Base-by-base conservation (phyloP, 2,888 invertebrate species). In the Euproctis similis region DNA sequence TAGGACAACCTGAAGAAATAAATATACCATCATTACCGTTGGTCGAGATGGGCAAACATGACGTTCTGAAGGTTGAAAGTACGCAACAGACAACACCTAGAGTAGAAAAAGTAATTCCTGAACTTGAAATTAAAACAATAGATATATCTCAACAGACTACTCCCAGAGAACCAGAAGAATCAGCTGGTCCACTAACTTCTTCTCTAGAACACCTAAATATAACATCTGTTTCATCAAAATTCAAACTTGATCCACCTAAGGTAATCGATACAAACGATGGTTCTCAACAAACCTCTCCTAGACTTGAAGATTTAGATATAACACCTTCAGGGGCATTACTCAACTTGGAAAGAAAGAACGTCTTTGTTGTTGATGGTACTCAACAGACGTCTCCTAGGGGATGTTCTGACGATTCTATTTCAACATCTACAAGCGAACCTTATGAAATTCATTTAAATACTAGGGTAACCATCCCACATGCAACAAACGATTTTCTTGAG, bases 381-480 rank as follows among this genome's bases (percentile, higher is more conserved):
- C 75, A 75, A 46, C 75, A 75, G 52, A 75, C 73, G 8, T 87
- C 88, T 12, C 88, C 91, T 2, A 85, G 88, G 39, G 64, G 84
- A 8, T 69, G 76, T 17, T 87, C 87, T 27, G 85, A 82, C 41
- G 78, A 80, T 43, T 81, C 81, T 0, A 72, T 82, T 29, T 77
- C 85, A 2, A 82, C 82, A 30, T 85, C 86, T 1, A 80, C 80
- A 3, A 87, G 86, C 37, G 87, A 86, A 41, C 81, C 86, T 8
- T 88, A 86, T 43, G 89, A 89, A 75, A 80, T 89, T n/a, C 86
- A 87, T 42, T 75, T 89, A 13, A 69, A 87, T 47, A 87, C 89
- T 19, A 82, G 86, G 35, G 82, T 89, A 10, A 80, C 87, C 0
- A 85, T 89, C 34, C 87, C 87, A 20, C 71, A 77, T 59, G 57